Conservation (phyloP, 2,797 vertebrate genomes). For the Potorous gilbertii region DNA sequence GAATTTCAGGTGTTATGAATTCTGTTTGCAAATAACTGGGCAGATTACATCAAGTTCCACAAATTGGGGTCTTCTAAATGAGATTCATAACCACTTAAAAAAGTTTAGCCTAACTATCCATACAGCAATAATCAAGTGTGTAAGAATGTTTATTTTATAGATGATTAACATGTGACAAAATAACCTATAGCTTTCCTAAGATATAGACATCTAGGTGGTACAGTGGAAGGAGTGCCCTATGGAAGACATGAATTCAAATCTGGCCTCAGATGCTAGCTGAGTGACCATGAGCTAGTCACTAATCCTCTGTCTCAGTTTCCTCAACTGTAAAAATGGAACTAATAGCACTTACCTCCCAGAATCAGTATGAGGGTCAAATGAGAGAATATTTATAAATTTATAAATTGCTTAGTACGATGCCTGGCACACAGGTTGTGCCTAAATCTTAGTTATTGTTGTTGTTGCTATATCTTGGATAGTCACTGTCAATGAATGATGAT, state of each 20-base stretch:
- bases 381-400: no score
- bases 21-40: constrained; percentile 7
- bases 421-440: neutral
- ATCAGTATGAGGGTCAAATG: no score
- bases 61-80: neutral
- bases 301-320: no score
- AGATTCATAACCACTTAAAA: neutral
- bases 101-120: neutral
- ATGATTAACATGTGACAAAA: neutral
- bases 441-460: neutral
- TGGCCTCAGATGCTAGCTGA: neutral
- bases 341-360: no score
- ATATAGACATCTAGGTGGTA: neutral
- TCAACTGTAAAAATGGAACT: no score
- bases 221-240: neutral
- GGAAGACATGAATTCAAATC: neutral
- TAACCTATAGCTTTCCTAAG: neutral
- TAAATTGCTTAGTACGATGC: no score
- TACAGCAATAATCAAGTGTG: neutral
- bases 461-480: neutral
- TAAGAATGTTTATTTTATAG: neutral
- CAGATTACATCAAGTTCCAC: no score
- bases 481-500: neutral
- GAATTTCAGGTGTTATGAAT: constrained; percentile 47
- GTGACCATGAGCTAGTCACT: no score